These are phyloP conservation scores for Paratrypauchen microcephalus DNA, from an alignment of 2,797 vertebrate species.

Conservation along the genomic window DNA sequence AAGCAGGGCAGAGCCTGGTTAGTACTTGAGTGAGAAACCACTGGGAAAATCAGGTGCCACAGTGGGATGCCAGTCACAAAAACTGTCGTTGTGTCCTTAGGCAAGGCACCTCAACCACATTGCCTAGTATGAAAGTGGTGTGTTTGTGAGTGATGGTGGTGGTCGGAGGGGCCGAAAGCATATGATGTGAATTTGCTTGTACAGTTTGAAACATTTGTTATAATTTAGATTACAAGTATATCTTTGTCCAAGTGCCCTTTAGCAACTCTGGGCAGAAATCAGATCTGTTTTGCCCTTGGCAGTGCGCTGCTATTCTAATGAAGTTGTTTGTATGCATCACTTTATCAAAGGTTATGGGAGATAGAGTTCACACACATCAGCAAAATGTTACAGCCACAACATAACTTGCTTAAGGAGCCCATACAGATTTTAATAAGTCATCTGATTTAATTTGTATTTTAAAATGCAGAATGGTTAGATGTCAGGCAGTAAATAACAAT, in stretches of 20 bases:
- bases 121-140: too few species aligned
- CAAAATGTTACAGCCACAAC: neutral
- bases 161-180: too few species aligned
- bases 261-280: slow-evolving; percentile 17
- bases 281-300: slow-evolving; percentile 12
- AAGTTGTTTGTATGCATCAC: slow-evolving; percentile 31
- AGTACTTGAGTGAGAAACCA: too few species aligned
- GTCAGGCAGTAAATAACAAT: neutral
- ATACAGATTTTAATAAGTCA: neutral
- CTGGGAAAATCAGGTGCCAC: too few species aligned
- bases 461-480: neutral
- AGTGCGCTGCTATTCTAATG: slow-evolving; percentile 25
- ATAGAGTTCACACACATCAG: slow-evolving; percentile 9
- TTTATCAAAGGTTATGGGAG: slow-evolving; percentile 26
- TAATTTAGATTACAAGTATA: neutral
- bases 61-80: too few species aligned
- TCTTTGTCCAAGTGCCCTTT: slow-evolving; percentile 14
- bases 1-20: too few species aligned
- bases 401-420: neutral
- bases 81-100: too few species aligned
- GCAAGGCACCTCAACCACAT: too few species aligned
- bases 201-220: slow-evolving; percentile 13
- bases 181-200: slow-evolving; percentile 1
- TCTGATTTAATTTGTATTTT: neutral
- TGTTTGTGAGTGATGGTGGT: too few species aligned